Percentiles rank a stretch among this genome's conserved stretches.
phyloP scores from a whole-genome alignment of 2,113 vertebrate genomes.

The Ursus arctos region DNA sequence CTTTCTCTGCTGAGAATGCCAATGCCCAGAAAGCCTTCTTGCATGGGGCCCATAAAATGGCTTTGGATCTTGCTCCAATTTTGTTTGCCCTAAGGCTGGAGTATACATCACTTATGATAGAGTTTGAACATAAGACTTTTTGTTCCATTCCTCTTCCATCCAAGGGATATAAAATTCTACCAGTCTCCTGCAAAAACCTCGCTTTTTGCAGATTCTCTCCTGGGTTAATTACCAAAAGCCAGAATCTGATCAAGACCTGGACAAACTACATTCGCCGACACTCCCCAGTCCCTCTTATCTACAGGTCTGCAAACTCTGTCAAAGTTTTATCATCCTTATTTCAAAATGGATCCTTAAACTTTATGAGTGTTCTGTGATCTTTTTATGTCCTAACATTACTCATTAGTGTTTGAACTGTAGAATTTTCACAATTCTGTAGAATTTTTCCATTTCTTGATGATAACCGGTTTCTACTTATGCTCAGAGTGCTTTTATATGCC shows the following conservation, averaged over 20 bases:
- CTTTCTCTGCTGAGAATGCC: neutral
- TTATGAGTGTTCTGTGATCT: neutral
- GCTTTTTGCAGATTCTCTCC: neutral
- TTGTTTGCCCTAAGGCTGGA: neutral
- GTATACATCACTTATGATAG: neutral
- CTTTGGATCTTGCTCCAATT: neutral
- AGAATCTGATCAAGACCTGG: neutral
- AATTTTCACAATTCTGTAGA: neutral
- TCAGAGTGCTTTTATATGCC: neutral
- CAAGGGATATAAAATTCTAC: neutral
- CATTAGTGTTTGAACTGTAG: neutral
- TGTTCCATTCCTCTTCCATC: neutral
- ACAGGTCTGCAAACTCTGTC: neutral
- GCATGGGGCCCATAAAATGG: neutral
- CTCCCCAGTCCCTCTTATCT: neutral
- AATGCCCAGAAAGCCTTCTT: neutral
- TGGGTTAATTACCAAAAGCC: constrained; percentile 15
- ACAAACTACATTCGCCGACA: neutral
- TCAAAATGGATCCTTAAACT: constrained; percentile 41
- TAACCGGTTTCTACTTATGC: neutral
- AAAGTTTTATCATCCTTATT: neutral
- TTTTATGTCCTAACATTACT: neutral
- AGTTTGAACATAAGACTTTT: neutral
- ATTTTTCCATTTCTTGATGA: constrained; percentile 15
- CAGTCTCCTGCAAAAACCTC: neutral